Percentiles rank a stretch among this genome's conserved stretches.
These are phyloP conservation scores for Phrynosoma platyrhinos DNA, from an alignment of 2,113 vertebrate species.

Conservation along the genomic window DNA sequence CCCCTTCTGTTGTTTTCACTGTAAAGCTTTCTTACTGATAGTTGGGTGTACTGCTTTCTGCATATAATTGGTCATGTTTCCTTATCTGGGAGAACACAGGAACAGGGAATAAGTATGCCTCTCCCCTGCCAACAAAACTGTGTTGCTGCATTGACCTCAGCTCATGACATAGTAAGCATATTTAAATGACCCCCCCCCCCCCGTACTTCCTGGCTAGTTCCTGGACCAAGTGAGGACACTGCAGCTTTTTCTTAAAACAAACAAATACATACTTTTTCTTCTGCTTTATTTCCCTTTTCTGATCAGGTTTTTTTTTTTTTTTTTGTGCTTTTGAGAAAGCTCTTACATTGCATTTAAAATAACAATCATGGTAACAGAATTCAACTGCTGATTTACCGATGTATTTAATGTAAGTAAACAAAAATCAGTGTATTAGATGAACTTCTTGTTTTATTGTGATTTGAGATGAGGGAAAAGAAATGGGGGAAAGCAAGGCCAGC, in stretches of 20 bases:
- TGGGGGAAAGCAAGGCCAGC: not conserved
- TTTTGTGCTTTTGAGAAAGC: constrained; percentile 59
- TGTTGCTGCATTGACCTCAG: constrained; percentile 6
- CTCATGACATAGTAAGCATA: constrained; percentile 16
- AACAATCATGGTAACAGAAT: constrained; percentile 79
- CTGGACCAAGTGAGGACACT: constrained; percentile 45
- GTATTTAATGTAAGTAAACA: constrained; percentile 86
- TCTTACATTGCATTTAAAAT: constrained; percentile 67
- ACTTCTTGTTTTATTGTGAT: constrained; percentile 53
- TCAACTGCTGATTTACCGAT: constrained; percentile 75
- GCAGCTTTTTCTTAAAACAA: constrained; percentile 44
- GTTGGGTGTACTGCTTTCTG: not conserved
- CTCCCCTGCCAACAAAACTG: not conserved
- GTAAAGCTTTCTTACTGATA: not conserved
- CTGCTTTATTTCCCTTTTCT: constrained; percentile 21
- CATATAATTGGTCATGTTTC: not conserved
- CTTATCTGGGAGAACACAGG: not conserved
- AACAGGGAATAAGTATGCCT: not conserved
- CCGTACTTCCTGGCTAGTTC: not conserved
- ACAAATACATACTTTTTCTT: not conserved
- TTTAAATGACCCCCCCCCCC: not conserved
- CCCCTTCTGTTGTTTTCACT: not conserved
- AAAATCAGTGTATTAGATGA: constrained; percentile 64
- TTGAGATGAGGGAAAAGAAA: not conserved
- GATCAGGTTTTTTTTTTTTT: constrained; percentile 31